Evolutionary conservation across 2,113 vertebrate species (phyloP).

Genomic region (Acinonyx jubatus): DNA sequence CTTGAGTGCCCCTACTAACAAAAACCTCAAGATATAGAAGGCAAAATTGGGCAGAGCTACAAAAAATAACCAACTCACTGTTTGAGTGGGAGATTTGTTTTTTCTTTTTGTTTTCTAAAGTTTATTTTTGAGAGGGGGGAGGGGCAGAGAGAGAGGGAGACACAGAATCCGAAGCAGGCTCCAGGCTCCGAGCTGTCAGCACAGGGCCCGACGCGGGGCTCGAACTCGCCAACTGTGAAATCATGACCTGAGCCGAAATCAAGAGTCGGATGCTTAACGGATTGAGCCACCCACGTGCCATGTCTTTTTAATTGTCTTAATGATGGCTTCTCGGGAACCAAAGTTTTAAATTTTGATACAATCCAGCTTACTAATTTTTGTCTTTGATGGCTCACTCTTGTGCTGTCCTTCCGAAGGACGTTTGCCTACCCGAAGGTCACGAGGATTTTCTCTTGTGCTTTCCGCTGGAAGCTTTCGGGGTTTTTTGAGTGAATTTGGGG

Average conservation of each 20-base stretch:
- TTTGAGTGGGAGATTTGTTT: background rate
- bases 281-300: background rate
- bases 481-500: background rate
- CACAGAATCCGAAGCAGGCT: background rate
- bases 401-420: background rate
- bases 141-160: background rate
- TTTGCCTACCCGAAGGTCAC: background rate
- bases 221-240: accelerated
- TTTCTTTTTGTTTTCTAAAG: too few species aligned
- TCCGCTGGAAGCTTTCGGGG: background rate
- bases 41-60: background rate
- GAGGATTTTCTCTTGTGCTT: background rate
- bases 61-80: too few species aligned
- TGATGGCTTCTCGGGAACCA: background rate
- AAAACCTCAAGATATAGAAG: background rate
- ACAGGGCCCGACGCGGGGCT: background rate
- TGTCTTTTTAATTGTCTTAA: background rate
- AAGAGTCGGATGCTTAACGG: background rate
- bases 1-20: background rate
- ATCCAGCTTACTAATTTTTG: background rate
- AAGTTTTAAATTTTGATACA: background rate
- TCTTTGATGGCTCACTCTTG: background rate
- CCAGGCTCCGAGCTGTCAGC: background rate
- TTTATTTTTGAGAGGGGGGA: too few species aligned
- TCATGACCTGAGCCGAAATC: background rate